A percentile compares a stretch with the other conserved stretches of the same genome.
phyloP scores from a whole-genome alignment of 2,113 vertebrate genomes.

The Proterorhinus semilunaris region DNA sequence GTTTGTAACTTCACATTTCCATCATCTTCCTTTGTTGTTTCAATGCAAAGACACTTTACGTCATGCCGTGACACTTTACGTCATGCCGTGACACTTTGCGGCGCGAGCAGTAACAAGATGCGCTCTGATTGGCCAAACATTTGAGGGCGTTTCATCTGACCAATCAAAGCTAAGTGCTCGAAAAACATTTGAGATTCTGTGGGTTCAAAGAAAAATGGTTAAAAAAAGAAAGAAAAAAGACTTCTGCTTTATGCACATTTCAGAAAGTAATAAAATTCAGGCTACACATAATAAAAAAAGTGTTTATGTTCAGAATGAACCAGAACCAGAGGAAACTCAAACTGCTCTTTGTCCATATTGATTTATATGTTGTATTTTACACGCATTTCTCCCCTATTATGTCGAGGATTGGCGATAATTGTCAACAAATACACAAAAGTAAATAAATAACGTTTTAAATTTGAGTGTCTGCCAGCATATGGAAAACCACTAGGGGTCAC shows the following conservation, averaged over 20 bases:
- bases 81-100: slow-evolving; percentile 19
- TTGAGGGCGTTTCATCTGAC: slow-evolving; percentile 18
- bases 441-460: no score
- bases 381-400: no score
- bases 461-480: slow-evolving; percentile 9
- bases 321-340: no score
- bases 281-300: no score
- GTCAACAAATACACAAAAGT: no score
- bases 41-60: not conserved
- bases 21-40: slow-evolving; percentile 61
- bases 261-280: not conserved
- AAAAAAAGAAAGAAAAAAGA: not conserved
- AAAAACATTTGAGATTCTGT: no score
- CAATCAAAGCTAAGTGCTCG: slow-evolving; percentile 47
- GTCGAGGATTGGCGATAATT: no score
- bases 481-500: slow-evolving; percentile 57
- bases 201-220: not conserved
- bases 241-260: not conserved
- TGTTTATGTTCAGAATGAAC: no score
- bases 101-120: slow-evolving; percentile 45
- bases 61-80: no score
- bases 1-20: slow-evolving; percentile 48
- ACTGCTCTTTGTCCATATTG: no score
- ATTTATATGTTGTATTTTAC: no score
- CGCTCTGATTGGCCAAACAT: slow-evolving; percentile 42